These are phyloP conservation scores for Psococerastis gibbosa DNA, from an alignment of 2,888 invertebrate species.

Conservation along the genomic window DNA sequence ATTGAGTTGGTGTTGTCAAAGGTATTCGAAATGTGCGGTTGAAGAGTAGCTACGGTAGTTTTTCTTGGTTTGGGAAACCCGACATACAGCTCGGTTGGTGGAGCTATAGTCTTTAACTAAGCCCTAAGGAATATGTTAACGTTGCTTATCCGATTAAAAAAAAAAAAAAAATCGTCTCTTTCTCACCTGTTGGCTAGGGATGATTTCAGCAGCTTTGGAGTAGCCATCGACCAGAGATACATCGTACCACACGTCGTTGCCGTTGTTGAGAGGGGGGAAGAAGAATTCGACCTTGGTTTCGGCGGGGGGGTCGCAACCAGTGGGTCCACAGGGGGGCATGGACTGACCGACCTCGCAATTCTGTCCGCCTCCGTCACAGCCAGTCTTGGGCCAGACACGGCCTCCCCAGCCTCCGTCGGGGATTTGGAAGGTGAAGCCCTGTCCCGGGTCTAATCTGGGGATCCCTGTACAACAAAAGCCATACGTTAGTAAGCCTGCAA, in stretches of 20 bases:
- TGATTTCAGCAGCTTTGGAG: not conserved
- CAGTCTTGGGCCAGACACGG: constrained; percentile 2
- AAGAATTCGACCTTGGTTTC: constrained; percentile 7
- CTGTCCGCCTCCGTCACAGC: constrained; percentile 23
- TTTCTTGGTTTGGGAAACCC: too few relatives aligned
- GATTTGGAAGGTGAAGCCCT: not conserved
- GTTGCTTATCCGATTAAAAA: too few relatives aligned
- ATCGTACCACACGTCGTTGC: constrained; percentile 2
- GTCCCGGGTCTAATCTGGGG: not conserved
- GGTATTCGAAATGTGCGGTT: too few relatives aligned
- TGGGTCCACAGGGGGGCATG: constrained; percentile 1
- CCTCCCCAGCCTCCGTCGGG: constrained; percentile 5
- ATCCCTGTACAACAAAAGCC: too few relatives aligned
- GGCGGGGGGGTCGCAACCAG: constrained; percentile 1
- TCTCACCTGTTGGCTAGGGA: constrained; percentile 1
- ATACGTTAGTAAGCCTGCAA: too few relatives aligned
- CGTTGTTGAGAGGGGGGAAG: constrained; percentile 1
- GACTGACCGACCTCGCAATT: constrained; percentile 1
- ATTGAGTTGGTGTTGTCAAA: too few relatives aligned
- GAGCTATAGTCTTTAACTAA: too few relatives aligned
- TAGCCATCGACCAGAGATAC: constrained; percentile 4
- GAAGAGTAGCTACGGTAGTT: too few relatives aligned
- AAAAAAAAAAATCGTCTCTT: too few relatives aligned
- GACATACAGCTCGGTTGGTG: too few relatives aligned
- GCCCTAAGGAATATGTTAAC: too few relatives aligned